phyloP scores from a whole-genome alignment of 2,113 vertebrate species.

The Oxyruncus cristatus region DNA sequence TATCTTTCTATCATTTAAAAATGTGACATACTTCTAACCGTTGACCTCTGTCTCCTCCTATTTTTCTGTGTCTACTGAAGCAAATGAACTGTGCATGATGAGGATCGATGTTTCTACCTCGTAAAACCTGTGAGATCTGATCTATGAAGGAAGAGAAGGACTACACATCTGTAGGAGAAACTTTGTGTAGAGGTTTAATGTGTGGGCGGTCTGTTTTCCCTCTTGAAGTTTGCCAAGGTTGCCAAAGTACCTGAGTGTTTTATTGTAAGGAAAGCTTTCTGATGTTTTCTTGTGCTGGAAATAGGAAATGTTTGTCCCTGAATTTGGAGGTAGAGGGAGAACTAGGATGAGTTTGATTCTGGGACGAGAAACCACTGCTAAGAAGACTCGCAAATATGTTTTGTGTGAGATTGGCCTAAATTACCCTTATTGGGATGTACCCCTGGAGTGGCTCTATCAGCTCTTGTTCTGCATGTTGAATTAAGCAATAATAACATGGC shows the following conservation, averaged over 20 bases:
- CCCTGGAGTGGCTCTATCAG: not conserved
- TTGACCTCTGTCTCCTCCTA: not conserved
- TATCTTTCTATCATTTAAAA: slow-evolving; percentile 45
- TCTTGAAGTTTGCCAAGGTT: slow-evolving; percentile 26
- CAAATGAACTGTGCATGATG: not conserved
- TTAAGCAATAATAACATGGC: not conserved
- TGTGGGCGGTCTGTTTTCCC: slow-evolving; percentile 40
- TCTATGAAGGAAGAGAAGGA: not conserved
- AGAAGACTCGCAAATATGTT: not conserved
- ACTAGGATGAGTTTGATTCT: not conserved
- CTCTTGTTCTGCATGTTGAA: not conserved
- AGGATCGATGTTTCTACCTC: not conserved
- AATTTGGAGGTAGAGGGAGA: not conserved
- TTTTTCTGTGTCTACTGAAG: not conserved
- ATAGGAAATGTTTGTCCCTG: not conserved
- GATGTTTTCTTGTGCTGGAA: slow-evolving; percentile 40
- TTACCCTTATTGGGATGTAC: not conserved
- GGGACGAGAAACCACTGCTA: not conserved
- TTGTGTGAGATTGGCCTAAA: not conserved
- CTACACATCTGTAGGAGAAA: not conserved
- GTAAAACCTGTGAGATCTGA: not conserved
- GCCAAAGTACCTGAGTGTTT: slow-evolving; percentile 45
- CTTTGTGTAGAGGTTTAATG: not conserved
- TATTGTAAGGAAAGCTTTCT: slow-evolving; percentile 37
- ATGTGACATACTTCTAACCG: not conserved